Conservation (phyloP, 2,113 vertebrate genomes). For the Poecilia latipinna region DNA sequence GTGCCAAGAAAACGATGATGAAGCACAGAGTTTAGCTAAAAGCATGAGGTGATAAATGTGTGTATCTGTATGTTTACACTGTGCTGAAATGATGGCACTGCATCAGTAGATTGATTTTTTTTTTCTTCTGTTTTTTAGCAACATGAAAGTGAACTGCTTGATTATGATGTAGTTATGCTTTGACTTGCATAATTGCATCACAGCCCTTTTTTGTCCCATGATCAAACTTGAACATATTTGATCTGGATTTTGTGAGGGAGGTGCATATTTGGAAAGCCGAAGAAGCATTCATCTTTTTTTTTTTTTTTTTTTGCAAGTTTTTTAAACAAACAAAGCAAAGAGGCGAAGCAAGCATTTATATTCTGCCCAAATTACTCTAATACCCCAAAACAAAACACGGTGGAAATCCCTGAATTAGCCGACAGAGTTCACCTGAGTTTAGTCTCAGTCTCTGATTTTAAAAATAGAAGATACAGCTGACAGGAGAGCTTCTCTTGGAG, state of each 20-base stretch:
- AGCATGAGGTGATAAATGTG: slow-evolving; percentile 7
- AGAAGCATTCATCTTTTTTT: too few species aligned
- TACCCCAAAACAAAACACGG: background rate
- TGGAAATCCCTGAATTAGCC: background rate
- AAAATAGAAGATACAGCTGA: background rate
- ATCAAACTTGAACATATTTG: too few species aligned
- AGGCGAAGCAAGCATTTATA: background rate
- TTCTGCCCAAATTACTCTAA: background rate
- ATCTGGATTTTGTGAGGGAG: too few species aligned
- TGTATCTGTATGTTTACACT: slow-evolving; percentile 17
- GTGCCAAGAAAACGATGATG: slow-evolving; percentile 12
- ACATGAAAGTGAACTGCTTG: too few species aligned
- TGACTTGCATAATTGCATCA: too few species aligned
- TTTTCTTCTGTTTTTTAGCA: too few species aligned
- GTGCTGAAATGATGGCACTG: slow-evolving; percentile 25
- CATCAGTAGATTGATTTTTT: background rate
- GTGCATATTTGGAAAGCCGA: too few species aligned
- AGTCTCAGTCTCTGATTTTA: background rate
- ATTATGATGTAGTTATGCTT: too few species aligned
- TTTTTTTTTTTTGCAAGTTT: too few species aligned
- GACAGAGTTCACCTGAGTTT: background rate
- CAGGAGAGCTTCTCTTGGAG: background rate
- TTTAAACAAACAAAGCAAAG: slow-evolving; percentile 11
- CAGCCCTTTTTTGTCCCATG: too few species aligned
- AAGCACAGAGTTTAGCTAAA: slow-evolving; percentile 14